Evolutionary conservation across 2,888 invertebrate species (phyloP), one percentile per base, ranked within the genome.

Genomic region (Stratiomys singularior): DNA sequence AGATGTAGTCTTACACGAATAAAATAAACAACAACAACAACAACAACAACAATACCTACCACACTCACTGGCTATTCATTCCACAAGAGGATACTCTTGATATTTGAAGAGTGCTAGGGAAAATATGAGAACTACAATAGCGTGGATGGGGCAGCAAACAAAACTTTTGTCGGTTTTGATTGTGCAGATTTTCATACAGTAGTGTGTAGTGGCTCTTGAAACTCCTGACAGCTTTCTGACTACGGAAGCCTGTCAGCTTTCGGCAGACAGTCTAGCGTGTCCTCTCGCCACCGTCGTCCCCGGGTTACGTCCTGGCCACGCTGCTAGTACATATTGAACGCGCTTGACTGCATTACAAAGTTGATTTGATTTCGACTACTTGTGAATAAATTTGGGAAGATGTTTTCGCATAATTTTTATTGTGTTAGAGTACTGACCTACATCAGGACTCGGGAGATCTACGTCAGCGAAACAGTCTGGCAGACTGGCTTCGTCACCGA

Each of bases 101-200:
- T 69, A 25, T 47, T 25, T 69, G 46, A 47, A 46, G 69, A 27
- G 69, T 69, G 25, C 69, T 69, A 69, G n/a, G 25, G 69, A 47
- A 47, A 69, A 69, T 69, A 69, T 69, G 69, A 69, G 27, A 69
- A 69, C 46, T 47, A 69, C 44, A 44, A 44, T 67, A 46, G n/a
- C 28, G 18, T 69, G 47, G 47, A 69, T 25, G 46, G 30, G 47
- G 69, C 46, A 69, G 47, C 46, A 69, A 69, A 69, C 67, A 67
- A 67, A 67, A 67, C 67, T 67, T 23, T 67, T 37, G 44, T 21
- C 47, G 69, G 69, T 69, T 69, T 69, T 69, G 47, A 69, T 69
- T 69, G 69, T 46, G 46, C 69, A 25, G 46, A 67, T 67, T 67
- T 67, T 21, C 67, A 67, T 46, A 67, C 44, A 46, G 23, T 46